Evolutionary conservation across 2,888 invertebrate species (phyloP).

Genomic region (Oegoconia quadripuncta): DNA sequence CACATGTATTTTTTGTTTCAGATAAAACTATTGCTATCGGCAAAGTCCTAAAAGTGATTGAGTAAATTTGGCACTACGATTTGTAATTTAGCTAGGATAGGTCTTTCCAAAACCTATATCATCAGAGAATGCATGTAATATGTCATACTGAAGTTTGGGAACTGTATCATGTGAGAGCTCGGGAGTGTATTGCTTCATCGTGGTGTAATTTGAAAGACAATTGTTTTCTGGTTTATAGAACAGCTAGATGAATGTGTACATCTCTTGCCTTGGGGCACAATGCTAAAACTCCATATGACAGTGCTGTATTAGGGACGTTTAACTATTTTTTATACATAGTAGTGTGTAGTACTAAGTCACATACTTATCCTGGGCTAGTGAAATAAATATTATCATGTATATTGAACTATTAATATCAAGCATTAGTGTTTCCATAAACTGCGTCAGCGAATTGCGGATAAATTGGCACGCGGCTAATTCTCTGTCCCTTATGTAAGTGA

Average conservation of each 20-base stretch:
- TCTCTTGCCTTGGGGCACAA: conserved; percentile 37
- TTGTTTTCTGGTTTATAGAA: conserved; percentile 52
- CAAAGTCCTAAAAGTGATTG: conserved; percentile 97
- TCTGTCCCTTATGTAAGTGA: too few relatives aligned
- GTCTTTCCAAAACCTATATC: conserved; percentile 74
- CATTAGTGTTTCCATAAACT: too few relatives aligned
- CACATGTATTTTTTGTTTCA: conserved; percentile 45
- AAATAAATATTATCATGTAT: too few relatives aligned
- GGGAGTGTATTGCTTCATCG: conserved; percentile 59
- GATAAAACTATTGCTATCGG: conserved; percentile 94
- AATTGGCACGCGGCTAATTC: too few relatives aligned
- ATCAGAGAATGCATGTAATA: conserved; percentile 62
- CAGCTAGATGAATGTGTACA: conserved; percentile 44
- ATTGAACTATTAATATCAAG: too few relatives aligned
- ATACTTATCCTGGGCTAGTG: too few relatives aligned
- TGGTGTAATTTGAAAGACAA: conserved; percentile 39
- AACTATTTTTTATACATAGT: not conserved
- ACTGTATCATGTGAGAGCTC: conserved; percentile 60
- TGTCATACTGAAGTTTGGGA: conserved; percentile 64
- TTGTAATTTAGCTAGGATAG: conserved; percentile 77
- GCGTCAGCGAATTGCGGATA: too few relatives aligned
- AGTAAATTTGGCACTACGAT: conserved; percentile 82
- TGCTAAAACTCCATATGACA: conserved; percentile 15
- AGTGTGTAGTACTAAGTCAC: too few relatives aligned
- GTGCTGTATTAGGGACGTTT: conserved; percentile 7